phyloP scores from a whole-genome alignment of 2,888 invertebrate genomes.

The Sinodicranocentrus sp. region DNA sequence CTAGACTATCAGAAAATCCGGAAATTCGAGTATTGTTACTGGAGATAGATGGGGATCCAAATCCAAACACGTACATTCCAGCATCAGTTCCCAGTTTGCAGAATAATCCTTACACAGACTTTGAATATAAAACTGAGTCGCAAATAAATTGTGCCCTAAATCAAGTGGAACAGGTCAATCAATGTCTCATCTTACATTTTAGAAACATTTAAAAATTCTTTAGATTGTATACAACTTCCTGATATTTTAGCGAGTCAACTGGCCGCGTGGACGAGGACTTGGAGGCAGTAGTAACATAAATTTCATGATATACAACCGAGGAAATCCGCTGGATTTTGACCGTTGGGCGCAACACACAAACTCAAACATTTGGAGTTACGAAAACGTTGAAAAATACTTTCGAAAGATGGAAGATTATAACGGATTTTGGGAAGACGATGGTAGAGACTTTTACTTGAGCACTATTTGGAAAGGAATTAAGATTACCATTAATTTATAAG shows the following conservation, averaged over 20 bases:
- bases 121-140: not conserved
- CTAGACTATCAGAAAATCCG: not conserved
- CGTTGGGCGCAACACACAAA: constrained; percentile 82
- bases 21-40: constrained; percentile 1
- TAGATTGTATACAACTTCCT: too few relatives aligned
- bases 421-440: constrained; percentile 24
- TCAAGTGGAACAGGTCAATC: not conserved
- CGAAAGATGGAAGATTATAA: constrained; percentile 77
- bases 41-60: constrained; percentile 17
- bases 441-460: too few relatives aligned
- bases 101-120: constrained; percentile 29
- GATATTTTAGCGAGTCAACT: constrained; percentile 17
- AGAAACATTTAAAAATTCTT: not conserved
- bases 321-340: constrained; percentile 84
- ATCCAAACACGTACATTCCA: constrained; percentile 37
- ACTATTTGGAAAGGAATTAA: too few relatives aligned
- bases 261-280: not conserved
- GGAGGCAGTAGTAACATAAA: constrained; percentile 25
- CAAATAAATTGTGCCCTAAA: not conserved
- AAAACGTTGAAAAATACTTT: constrained; percentile 79
- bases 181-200: not conserved
- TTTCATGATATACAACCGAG: constrained; percentile 78
- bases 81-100: not conserved
- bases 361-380: constrained; percentile 78
- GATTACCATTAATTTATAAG: too few relatives aligned